A percentile compares a stretch with the other conserved stretches of the same genome.
Conservation (phyloP, 1,140 invertebrate genomes). For the Cotesia vestalis region DNA sequence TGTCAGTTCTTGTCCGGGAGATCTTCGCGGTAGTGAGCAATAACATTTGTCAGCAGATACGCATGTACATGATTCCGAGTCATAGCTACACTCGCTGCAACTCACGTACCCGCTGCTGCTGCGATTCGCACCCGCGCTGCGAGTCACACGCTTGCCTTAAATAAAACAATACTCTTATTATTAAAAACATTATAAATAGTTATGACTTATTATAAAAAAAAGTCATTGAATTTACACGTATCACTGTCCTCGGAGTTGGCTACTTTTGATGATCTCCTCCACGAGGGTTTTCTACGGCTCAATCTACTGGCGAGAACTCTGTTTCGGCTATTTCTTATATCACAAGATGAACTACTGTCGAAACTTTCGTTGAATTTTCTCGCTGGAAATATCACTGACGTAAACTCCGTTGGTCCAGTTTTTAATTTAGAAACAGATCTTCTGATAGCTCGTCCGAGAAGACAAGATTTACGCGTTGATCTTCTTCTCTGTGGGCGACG, state of each 20-base stretch:
- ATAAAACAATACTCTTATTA: constrained; percentile 7
- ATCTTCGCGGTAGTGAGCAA: constrained; percentile 69
- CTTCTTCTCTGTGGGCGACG: constrained; percentile 59
- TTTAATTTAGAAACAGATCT: constrained; percentile 64
- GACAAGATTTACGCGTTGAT: constrained; percentile 55
- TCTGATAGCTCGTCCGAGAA: constrained; percentile 60
- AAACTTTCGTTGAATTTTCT: constrained; percentile 61
- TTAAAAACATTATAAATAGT: no score
- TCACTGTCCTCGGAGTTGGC: constrained; percentile 74
- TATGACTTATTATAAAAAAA: constrained; percentile 7
- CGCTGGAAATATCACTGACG: constrained; percentile 66
- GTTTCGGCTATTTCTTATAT: constrained; percentile 55
- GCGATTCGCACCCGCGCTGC: constrained; percentile 53
- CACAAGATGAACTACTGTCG: constrained; percentile 61
- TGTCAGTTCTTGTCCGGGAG: constrained; percentile 40
- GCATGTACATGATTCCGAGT: constrained; percentile 81
- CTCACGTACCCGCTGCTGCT: constrained; percentile 76
- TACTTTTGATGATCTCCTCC: constrained; percentile 53
- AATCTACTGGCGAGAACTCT: constrained; percentile 57
- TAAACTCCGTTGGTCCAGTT: constrained; percentile 64
- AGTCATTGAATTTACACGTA: constrained; percentile 51
- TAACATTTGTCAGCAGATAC: constrained; percentile 80
- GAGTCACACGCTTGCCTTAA: constrained; percentile 54
- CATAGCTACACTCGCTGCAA: constrained; percentile 85
- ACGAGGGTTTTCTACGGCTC: constrained; percentile 52